A percentile compares a stretch with the other conserved stretches of the same genome.
These are phyloP conservation scores for Fregata magnificens DNA, from an alignment of 2,113 vertebrate species.

Conservation along the genomic window DNA sequence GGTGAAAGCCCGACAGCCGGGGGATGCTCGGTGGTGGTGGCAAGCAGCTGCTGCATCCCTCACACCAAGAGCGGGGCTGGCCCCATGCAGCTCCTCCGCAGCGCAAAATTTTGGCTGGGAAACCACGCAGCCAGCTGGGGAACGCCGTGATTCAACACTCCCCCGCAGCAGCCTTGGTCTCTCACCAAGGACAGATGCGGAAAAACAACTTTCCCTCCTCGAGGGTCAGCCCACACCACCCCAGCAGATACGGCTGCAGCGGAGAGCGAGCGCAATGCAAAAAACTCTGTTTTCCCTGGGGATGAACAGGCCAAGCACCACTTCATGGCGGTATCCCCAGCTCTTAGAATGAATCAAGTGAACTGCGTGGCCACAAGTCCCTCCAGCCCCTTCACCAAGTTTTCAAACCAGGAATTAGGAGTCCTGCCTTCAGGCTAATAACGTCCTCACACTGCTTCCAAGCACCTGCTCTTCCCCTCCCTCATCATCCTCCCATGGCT, in stretches of 20 bases:
- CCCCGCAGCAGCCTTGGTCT: neutral
- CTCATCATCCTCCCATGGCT: neutral
- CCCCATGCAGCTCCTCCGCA: neutral
- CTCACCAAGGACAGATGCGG: neutral
- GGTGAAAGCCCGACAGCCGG: fast-evolving
- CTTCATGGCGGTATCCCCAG: neutral
- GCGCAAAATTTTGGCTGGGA: neutral
- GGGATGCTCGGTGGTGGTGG: fast-evolving
- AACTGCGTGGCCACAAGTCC: neutral
- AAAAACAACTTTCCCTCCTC: neutral
- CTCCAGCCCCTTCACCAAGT: neutral
- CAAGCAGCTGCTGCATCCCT: neutral
- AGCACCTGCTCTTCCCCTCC: neutral
- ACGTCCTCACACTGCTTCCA: neutral
- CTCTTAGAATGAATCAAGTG: neutral
- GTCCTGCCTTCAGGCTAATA: neutral
- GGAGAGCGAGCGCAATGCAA: fast-evolving
- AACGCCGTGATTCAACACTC: neutral
- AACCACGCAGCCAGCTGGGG: neutral
- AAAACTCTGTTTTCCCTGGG: neutral
- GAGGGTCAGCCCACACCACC: neutral
- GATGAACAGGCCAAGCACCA: neutral
- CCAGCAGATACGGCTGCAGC: neutral
- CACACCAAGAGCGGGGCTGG: neutral
- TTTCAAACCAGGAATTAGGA: neutral